Evolutionary conservation across 2,113 vertebrate species (phyloP).

Genomic region (Cardinalis cardinalis): DNA sequence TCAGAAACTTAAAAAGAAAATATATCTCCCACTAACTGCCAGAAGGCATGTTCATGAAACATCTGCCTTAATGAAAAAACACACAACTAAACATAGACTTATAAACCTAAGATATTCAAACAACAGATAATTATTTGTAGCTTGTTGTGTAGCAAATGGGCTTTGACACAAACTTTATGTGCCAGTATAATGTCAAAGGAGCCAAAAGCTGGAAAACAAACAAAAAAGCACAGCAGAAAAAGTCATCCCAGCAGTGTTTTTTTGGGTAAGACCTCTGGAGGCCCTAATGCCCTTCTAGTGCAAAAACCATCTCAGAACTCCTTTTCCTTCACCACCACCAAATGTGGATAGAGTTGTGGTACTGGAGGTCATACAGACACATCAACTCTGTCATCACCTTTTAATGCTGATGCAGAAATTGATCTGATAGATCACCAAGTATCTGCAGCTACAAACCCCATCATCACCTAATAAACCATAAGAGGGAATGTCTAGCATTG

Average conservation of each 20-base stretch:
- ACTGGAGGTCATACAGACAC: neutral
- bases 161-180: neutral
- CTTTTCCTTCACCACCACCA: neutral
- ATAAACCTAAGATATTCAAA: neutral
- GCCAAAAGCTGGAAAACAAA: neutral
- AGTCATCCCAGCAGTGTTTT: neutral
- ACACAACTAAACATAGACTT: rapidly evolving
- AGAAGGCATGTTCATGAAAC: neutral
- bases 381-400: neutral
- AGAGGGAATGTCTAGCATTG: neutral
- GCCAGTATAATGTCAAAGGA: neutral
- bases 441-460: neutral
- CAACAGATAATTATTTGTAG: neutral
- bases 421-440: neutral
- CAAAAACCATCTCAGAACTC: neutral
- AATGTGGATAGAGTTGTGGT: neutral
- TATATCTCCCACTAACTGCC: neutral
- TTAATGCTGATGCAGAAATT: neutral
- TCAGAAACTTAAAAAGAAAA: neutral
- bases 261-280: neutral
- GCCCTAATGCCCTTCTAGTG: neutral
- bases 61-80: neutral
- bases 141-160: neutral
- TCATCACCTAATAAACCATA: neutral
- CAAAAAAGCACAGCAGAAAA: neutral